Conservation (phyloP, 2,797 vertebrate species). For the Trachops cirrhosus region DNA sequence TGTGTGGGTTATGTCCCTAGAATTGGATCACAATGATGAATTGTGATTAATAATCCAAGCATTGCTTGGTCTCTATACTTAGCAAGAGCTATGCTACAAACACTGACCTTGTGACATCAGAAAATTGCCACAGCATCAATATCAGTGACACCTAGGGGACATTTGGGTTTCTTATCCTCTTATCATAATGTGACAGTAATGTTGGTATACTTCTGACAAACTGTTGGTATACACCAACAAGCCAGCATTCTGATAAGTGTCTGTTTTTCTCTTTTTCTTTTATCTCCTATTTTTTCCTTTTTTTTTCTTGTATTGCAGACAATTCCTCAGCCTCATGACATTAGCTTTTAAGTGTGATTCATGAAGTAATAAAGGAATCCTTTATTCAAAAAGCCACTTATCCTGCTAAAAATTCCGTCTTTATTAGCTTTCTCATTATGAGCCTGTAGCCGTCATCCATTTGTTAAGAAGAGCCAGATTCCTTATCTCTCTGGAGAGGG, state of each 20-base stretch:
- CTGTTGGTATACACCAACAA: background rate
- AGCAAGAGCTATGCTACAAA: background rate
- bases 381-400: conserved; percentile 54
- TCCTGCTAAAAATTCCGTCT: conserved; percentile 40
- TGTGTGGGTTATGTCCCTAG: background rate
- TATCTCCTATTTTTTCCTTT: background rate
- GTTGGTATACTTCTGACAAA: background rate
- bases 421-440: conserved; percentile 56
- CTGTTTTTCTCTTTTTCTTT: background rate
- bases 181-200: background rate
- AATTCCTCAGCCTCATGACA: background rate
- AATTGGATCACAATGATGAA: background rate
- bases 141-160: background rate
- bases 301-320: background rate
- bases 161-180: background rate
- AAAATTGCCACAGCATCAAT: background rate
- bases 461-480: background rate
- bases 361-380: conserved; percentile 58
- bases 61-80: background rate
- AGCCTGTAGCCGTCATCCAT: background rate
- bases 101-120: background rate
- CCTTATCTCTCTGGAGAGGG: background rate
- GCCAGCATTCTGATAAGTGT: background rate
- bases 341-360: conserved; percentile 60
- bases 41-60: background rate